These are phyloP conservation scores for Oxyruncus cristatus DNA, from an alignment of 2,113 vertebrate species.

Conservation along the genomic window DNA sequence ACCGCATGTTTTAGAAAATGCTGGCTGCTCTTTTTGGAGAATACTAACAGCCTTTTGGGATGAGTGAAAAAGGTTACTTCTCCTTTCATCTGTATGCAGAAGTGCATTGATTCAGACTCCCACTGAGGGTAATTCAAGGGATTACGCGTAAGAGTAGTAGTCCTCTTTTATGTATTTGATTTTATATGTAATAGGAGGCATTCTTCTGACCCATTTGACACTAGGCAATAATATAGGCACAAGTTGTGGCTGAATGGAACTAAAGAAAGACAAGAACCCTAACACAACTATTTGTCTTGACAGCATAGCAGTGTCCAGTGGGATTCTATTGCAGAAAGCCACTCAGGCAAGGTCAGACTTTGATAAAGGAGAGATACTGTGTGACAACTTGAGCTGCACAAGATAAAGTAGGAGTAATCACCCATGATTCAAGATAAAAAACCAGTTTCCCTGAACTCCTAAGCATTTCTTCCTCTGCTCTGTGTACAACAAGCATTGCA, in stretches of 20 bases:
- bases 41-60: neutral
- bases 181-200: neutral
- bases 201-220: neutral
- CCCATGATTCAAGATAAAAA: neutral
- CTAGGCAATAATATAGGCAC: neutral
- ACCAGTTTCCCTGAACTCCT: neutral
- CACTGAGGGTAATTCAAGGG: neutral
- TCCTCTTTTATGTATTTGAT: neutral
- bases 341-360: neutral
- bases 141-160: neutral
- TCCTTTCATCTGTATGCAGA: neutral
- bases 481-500: neutral
- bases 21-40: neutral
- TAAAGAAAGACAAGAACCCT: neutral
- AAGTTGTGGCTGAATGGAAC: neutral
- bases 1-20: neutral
- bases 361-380: neutral
- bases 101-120: neutral
- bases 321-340: neutral
- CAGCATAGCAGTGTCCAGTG: neutral
- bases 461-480: neutral
- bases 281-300: neutral
- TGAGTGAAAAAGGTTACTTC: neutral
- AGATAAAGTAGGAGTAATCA: neutral
- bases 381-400: neutral